Evolutionary conservation across 2,888 invertebrate species (phyloP), one percentile per base, ranked within the genome.

Genomic region (Heliconius erato): DNA sequence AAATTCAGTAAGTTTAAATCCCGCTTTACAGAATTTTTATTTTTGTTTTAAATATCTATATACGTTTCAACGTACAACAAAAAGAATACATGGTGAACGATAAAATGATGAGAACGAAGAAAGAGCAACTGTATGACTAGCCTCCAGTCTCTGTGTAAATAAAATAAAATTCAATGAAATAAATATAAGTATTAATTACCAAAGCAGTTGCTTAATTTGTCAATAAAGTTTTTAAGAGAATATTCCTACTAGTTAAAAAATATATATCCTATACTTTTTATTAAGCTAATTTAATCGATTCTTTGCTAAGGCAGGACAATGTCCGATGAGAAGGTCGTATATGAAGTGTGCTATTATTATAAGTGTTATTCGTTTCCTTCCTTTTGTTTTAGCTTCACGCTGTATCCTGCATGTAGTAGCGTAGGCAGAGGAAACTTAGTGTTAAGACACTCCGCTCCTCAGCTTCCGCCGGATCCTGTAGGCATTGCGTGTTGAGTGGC

Each of bases 271-370:
- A 12, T 14, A 67, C 28, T 28, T 28, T 28, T 28, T 26, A 23
- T 32, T 79, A 79, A 86, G 83, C 79, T 84, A 88, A 88, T 88
- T 84, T 76, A 85, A 86, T 85, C 81, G 85, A 86, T 86, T 77
- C 78, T 87, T 82, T 74, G 85, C 81, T 82, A 83, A 72, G 79
- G 63, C 83, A 83, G 88, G 81, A 84, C 89, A 85, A 83, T 87
- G 88, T 79, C 88, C 87, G 84, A 79, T 32, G 35, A 44, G 81
- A 86, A 89, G 88, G 88, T 87, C 87, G 83, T 72, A 79, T 79
- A 78, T 67, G 40, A 35, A 19, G 26, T 28, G 19, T 54, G 23
- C 32, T 71, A 44, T 69, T 76, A 81, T 78, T 82, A 65, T 63
- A 59, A 12, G 32, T 78, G 16, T 19, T 3, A 69, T 69, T 69